phyloP scores from a whole-genome alignment of 2,797 vertebrate species.

The Chlorospingus semifuscus region DNA sequence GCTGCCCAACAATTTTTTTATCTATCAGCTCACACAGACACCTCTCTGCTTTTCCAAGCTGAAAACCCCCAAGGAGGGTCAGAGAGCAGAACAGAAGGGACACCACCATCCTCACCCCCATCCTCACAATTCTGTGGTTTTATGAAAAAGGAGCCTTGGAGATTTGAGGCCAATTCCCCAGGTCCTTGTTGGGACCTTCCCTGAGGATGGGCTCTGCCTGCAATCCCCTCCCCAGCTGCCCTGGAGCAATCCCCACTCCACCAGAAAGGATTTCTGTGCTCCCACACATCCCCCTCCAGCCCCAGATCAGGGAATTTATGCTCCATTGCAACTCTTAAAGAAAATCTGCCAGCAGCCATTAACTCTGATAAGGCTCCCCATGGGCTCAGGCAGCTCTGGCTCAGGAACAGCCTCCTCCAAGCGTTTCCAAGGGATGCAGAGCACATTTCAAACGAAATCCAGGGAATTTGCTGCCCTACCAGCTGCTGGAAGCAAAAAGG shows the following conservation, averaged over 20 bases:
- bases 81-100: neutral
- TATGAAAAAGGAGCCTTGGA: neutral
- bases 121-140: neutral
- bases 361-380: neutral
- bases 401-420: neutral
- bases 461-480: neutral
- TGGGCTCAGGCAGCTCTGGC: neutral
- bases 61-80: neutral
- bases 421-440: neutral
- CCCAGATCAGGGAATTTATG: neutral
- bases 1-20: neutral
- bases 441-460: neutral
- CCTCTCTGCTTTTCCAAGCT: neutral
- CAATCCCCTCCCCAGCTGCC: neutral
- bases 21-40: accelerated
- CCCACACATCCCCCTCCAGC: neutral
- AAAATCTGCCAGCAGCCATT: neutral
- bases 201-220: neutral
- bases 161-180: neutral
- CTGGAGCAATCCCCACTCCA: accelerated
- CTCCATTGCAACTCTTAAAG: neutral
- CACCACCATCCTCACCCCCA: accelerated
- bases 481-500: neutral
- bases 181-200: neutral
- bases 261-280: neutral